phyloP scores from a whole-genome alignment of 2,113 vertebrate genomes.

The Ariopsis seemanni region DNA sequence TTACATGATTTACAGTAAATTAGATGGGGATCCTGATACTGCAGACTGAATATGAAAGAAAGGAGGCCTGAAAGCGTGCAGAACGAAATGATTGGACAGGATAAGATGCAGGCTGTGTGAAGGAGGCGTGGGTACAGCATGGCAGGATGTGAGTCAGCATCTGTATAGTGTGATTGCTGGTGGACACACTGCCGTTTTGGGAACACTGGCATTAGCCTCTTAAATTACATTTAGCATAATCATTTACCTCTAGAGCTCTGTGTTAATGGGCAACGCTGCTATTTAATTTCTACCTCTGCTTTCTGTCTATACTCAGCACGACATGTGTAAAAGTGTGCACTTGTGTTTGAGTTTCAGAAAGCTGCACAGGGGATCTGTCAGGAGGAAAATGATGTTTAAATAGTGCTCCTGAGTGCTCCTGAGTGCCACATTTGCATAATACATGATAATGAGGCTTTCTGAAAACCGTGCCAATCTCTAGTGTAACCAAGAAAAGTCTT shows the following conservation, averaged over 20 bases:
- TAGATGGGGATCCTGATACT: background rate
- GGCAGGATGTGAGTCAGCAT: slow-evolving; percentile 32
- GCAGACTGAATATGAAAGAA: background rate
- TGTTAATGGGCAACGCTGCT: background rate
- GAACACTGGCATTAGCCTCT: background rate
- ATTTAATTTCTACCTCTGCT: background rate
- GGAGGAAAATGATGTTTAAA: background rate
- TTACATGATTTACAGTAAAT: background rate
- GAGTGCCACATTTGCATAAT: background rate
- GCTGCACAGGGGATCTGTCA: background rate
- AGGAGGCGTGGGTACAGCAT: background rate
- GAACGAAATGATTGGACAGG: background rate
- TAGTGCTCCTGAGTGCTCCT: too few relatives aligned
- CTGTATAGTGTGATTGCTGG: background rate
- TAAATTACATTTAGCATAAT: background rate
- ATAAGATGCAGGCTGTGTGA: slow-evolving; percentile 10
- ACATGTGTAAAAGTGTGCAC: background rate
- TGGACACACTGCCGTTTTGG: background rate
- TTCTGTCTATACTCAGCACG: background rate
- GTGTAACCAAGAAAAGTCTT: background rate
- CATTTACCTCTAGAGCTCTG: background rate
- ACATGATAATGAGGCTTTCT: background rate
- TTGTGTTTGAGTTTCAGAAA: background rate
- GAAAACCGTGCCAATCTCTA: background rate
- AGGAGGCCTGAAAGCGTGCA: background rate